phyloP scores from a whole-genome alignment of 2,888 invertebrate genomes.

The Drosophila acutilabella region DNA sequence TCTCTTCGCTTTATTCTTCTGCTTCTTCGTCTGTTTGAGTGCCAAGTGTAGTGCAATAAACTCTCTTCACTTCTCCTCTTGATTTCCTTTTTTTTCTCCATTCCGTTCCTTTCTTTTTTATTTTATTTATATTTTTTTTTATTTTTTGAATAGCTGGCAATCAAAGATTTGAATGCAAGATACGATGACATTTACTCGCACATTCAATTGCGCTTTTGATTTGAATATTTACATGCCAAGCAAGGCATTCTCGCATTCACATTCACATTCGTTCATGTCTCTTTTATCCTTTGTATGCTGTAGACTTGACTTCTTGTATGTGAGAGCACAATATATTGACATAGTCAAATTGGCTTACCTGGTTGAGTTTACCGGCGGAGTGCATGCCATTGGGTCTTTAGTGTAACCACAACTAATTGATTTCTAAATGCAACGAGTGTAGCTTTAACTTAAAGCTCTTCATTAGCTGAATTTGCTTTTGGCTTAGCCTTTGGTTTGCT shows the following conservation, averaged over 20 bases:
- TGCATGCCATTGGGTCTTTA: constrained; percentile 47
- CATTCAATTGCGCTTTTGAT: constrained; percentile 81
- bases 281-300: constrained; percentile 43
- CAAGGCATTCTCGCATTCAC: constrained; percentile 21
- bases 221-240: constrained; percentile 78
- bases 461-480: constrained; percentile 45
- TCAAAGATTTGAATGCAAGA: constrained; percentile 80
- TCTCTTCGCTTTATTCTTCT: too few species aligned
- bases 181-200: constrained; percentile 80
- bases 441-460: constrained; percentile 51
- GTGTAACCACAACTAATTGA: constrained; percentile 60
- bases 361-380: not conserved
- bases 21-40: constrained; percentile 64
- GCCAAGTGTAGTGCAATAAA: constrained; percentile 81
- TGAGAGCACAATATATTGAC: constrained; percentile 60
- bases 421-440: constrained; percentile 44
- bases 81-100: not conserved
- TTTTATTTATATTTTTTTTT: not conserved
- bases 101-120: too few species aligned
- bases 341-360: constrained; percentile 72
- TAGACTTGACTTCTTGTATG: constrained; percentile 11
- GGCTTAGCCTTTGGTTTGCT: constrained; percentile 11
- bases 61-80: constrained; percentile 44
- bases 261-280: constrained; percentile 23
- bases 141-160: constrained; percentile 75